A percentile compares a stretch with the other conserved stretches of the same genome.
Evolutionary conservation across 2,888 invertebrate genomes (phyloP).

Genomic region (Cordilura impudica): DNA sequence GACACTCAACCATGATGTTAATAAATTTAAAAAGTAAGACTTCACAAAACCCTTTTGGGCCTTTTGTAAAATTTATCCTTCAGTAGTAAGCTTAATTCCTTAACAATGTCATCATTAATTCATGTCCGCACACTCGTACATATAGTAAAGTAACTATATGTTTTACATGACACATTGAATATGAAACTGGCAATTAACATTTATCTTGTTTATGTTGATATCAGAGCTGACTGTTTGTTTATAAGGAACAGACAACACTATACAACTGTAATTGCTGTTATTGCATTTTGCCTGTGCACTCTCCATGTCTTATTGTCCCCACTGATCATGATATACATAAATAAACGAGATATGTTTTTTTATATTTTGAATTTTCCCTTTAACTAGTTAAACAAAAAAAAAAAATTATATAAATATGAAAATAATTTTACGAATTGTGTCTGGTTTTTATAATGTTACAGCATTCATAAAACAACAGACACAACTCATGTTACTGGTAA

Average conservation of each 20-base stretch:
- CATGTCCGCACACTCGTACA: not conserved
- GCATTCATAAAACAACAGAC: not conserved
- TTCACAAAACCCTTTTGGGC: not conserved
- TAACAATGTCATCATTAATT: constrained; percentile 12
- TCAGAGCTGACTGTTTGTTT: constrained; percentile 35
- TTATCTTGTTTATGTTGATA: constrained; percentile 56
- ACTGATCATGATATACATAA: constrained; percentile 48
- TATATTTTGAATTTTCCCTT: not conserved
- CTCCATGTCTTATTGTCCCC: constrained; percentile 28
- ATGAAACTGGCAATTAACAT: constrained; percentile 57
- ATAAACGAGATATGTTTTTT: constrained; percentile 2
- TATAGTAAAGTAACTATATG: not conserved
- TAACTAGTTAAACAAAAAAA: not conserved
- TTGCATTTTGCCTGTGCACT: not conserved
- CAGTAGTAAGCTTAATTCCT: constrained; percentile 13
- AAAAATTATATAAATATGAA: not conserved
- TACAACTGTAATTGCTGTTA: constrained; percentile 25
- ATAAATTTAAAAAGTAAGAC: not conserved
- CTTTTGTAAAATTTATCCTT: not conserved
- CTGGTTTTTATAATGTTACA: constrained; percentile 24
- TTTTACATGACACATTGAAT: constrained; percentile 58
- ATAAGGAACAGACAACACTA: constrained; percentile 24
- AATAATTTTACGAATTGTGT: constrained; percentile 1
- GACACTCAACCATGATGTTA: too few relatives aligned
- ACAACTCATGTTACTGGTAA: not conserved